A percentile compares a stretch with the other conserved stretches of the same genome.
Conservation (phyloP, 2,113 vertebrate genomes). For the Spermophilus dauricus region DNA sequence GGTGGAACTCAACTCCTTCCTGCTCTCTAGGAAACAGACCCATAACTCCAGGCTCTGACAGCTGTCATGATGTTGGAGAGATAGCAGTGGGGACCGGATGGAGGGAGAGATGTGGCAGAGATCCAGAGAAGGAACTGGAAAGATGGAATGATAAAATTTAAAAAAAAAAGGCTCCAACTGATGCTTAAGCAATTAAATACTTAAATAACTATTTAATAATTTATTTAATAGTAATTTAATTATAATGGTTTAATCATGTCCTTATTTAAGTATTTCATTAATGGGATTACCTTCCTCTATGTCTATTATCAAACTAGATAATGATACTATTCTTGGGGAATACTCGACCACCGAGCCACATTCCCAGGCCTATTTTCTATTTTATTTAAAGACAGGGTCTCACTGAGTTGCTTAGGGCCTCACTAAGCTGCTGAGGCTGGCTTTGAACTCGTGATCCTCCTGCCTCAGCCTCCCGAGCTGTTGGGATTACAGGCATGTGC, state of each 20-base stretch:
- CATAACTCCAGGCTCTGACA: constrained; percentile 82
- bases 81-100: constrained; percentile 78
- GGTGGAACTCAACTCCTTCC: constrained; percentile 33
- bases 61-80: constrained; percentile 81
- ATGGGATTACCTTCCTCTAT: neutral
- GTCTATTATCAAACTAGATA: neutral
- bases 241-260: constrained; percentile 8
- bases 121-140: neutral
- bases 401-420: too few species aligned
- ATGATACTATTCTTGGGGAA: neutral
- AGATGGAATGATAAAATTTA: neutral
- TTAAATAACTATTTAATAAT: neutral
- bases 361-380: too few species aligned
- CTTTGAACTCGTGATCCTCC: too few species aligned
- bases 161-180: neutral
- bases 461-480: too few species aligned
- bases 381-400: too few species aligned
- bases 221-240: neutral
- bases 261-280: constrained; percentile 3
- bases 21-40: constrained; percentile 61
- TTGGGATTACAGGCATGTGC: too few species aligned
- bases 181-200: neutral
- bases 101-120: constrained; percentile 13
- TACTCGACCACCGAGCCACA: too few species aligned
- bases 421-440: too few species aligned